Evolutionary conservation across 2,888 invertebrate genomes (phyloP).

Genomic region (Epistrophe grossulariae): DNA sequence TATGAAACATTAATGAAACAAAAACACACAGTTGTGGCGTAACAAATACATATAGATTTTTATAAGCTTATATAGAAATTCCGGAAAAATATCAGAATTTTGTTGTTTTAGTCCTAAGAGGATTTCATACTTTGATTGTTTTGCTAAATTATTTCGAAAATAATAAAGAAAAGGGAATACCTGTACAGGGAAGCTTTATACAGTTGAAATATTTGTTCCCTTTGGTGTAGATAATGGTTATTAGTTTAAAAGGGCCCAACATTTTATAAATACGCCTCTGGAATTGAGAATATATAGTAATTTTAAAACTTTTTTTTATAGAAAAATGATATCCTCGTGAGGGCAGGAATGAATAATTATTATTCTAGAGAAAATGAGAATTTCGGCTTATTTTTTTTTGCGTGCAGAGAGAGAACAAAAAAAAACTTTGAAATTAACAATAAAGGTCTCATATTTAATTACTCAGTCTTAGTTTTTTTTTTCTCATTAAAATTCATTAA

Average conservation of each 20-base stretch:
- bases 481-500: conserved; percentile 5
- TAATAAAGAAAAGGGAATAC: neutral
- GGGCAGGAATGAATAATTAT: neutral
- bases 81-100: neutral
- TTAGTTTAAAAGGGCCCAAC: no score
- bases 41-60: neutral
- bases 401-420: neutral
- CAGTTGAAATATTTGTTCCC: no score
- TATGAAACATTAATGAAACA: conserved; percentile 52
- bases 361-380: neutral
- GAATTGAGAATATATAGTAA: no score
- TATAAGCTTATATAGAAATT: neutral
- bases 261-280: no score
- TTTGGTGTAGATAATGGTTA: no score
- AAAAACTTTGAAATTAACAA: neutral
- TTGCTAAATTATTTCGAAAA: neutral
- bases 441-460: neutral
- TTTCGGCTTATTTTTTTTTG: neutral
- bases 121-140: neutral
- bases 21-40: neutral
- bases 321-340: no score
- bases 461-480: neutral
- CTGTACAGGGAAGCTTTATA: no score
- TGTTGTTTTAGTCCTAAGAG: neutral
- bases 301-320: no score